Conservation (phyloP, 2,797 vertebrate species). For the Sebastes trivittatus region DNA sequence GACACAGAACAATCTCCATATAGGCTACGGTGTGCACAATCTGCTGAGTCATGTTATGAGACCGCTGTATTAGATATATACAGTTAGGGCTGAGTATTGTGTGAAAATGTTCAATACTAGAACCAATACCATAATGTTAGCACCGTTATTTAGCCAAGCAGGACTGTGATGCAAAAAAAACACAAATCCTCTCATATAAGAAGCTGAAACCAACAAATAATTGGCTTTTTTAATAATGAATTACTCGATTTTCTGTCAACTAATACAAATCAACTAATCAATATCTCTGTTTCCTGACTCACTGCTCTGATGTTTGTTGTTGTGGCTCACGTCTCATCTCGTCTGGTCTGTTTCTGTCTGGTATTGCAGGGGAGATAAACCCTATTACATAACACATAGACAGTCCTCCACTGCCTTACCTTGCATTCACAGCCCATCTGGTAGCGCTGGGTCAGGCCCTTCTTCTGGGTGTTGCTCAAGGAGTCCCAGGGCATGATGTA, state of each 20-base stretch:
- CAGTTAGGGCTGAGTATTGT: neutral
- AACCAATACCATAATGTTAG: neutral
- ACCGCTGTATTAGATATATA: neutral
- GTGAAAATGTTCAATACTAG: neutral
- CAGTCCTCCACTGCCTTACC: conserved; percentile 78
- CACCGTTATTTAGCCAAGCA: no score
- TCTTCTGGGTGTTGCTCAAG: conserved; percentile 95
- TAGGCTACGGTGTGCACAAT: neutral
- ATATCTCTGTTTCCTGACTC: neutral
- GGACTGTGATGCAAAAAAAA: no score
- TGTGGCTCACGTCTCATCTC: conserved; percentile 10
- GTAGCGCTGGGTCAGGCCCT: conserved; percentile 97
- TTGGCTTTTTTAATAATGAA: no score
- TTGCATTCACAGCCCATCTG: conserved; percentile 99
- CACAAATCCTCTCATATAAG: no score
- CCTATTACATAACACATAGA: neutral
- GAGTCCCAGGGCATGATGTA: conserved; percentile 96
- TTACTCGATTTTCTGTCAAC: neutral
- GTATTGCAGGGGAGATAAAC: neutral
- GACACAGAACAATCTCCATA: neutral
- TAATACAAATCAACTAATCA: neutral
- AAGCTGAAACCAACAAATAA: no score
- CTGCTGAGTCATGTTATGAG: neutral
- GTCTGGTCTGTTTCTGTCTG: conserved; percentile 32
- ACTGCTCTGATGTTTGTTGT: neutral